Evolutionary conservation across 2,888 invertebrate species (phyloP).

Genomic region (Leptarthrus brevirostris): DNA sequence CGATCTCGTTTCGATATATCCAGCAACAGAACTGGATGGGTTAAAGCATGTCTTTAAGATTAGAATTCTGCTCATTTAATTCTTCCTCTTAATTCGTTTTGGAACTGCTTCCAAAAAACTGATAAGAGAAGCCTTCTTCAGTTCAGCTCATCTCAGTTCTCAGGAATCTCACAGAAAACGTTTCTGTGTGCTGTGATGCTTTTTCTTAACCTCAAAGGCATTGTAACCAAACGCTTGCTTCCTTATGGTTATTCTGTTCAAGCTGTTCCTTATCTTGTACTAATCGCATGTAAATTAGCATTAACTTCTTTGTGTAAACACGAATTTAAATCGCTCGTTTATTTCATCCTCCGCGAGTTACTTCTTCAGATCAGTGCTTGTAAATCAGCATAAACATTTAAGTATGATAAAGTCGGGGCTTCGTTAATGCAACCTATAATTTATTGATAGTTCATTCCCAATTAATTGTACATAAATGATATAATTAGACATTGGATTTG

Average conservation of each 20-base stretch:
- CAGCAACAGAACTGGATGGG: not conserved
- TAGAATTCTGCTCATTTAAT: slow-evolving; percentile 45
- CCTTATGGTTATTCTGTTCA: slow-evolving; percentile 29
- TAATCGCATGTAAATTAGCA: slow-evolving; percentile 58
- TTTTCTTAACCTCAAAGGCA: not conserved
- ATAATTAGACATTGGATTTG: too few relatives aligned
- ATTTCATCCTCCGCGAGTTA: slow-evolving; percentile 44
- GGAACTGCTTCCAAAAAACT: slow-evolving; percentile 41
- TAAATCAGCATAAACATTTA: not conserved
- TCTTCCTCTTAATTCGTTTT: slow-evolving; percentile 34
- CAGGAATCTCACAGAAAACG: not conserved
- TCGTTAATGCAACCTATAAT: too few relatives aligned
- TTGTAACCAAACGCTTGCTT: slow-evolving; percentile 37
- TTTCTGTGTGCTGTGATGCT: not conserved
- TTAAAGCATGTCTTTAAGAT: slow-evolving; percentile 42
- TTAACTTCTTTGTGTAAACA: slow-evolving; percentile 58
- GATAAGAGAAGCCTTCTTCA: slow-evolving; percentile 22
- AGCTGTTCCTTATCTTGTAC: slow-evolving; percentile 53
- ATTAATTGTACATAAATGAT: too few relatives aligned
- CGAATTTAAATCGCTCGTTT: slow-evolving; percentile 57
- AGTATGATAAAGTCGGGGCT: not conserved
- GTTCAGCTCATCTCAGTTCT: slow-evolving; percentile 10
- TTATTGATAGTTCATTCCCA: too few relatives aligned
- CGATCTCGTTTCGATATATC: slow-evolving; percentile 17
- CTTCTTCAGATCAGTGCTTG: not conserved